Evolutionary conservation across 2,888 invertebrate species (phyloP), one percentile per base, ranked within the genome.

Genomic region (Stenurella melanura): DNA sequence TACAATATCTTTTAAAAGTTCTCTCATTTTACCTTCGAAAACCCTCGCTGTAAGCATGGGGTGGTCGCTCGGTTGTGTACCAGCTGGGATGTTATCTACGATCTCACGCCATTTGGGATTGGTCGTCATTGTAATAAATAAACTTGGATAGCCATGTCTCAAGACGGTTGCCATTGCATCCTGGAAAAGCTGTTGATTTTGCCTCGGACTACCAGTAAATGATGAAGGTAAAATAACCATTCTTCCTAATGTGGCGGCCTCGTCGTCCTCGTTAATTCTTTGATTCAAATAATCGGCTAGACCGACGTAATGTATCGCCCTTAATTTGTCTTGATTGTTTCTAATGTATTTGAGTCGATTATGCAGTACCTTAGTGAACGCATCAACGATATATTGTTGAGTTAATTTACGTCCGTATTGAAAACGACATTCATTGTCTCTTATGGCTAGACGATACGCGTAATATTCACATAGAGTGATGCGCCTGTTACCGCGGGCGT

Each of bases 41-140:
- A 63, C 30, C 17, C 63, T 5, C 61, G 69, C n/a, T 5, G 17
- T 0, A 9, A 63, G 21, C 30, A 68, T 77, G 58, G 34, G 77
- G 73, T 50, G 74, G 69, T 56, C 74, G 18, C 9, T 63, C 57
- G 30, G n/a, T 63, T 56, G 58, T 18, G 34, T 57, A 57, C 63
- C 63, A 30, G n/a, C 0, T 0, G 63, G 34, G 0, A 63, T 34
- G 9, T 63, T 63, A 0, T 63, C 63, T 0, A 3, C 34, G 5
- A 63, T 63, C 11, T 63, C 63, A 0, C n/a, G 19, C 63, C 34
- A 63, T 9, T 34, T 26, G 1, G 76, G 78, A 58, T 81, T 81
- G 42, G 79, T 80, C 0, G 81, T 78, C 34, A 81, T 73, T 0
- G 81, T 81, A 6, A 81, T 66, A 12, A 81, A 80, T 11, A 76